A percentile compares a stretch with the other conserved stretches of the same genome.
Evolutionary conservation across 2,113 vertebrate species (phyloP).

Genomic region (Piaya cayana): DNA sequence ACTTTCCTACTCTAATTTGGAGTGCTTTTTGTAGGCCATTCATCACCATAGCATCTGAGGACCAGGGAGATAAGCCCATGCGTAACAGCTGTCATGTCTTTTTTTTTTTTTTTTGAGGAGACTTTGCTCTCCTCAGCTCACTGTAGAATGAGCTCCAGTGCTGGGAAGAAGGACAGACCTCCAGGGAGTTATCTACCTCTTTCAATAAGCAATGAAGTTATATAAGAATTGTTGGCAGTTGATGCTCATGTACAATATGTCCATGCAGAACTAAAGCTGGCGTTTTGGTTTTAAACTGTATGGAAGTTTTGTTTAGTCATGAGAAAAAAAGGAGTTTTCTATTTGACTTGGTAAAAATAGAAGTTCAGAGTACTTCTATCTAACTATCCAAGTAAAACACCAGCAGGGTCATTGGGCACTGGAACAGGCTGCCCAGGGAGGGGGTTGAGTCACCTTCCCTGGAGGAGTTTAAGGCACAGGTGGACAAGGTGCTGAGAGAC

Average conservation of each 20-base stretch:
- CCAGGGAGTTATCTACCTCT: not conserved
- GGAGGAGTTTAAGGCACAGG: too few species aligned
- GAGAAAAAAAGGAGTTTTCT: not conserved
- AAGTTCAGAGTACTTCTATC: not conserved
- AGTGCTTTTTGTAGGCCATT: not conserved
- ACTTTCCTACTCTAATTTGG: not conserved
- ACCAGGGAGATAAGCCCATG: not conserved
- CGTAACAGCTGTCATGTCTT: fast-evolving
- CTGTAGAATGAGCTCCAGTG: not conserved
- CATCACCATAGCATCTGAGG: not conserved
- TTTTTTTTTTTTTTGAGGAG: not conserved
- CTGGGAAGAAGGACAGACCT: not conserved
- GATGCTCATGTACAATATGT: not conserved
- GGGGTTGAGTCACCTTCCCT: too few species aligned
- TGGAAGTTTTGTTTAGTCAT: not conserved
- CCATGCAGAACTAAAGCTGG: not conserved
- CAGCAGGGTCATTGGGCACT: too few species aligned
- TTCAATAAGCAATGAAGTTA: not conserved
- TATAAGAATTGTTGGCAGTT: not conserved
- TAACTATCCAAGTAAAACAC: constrained; percentile 15
- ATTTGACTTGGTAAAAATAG: constrained; percentile 20
- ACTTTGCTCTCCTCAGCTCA: not conserved
- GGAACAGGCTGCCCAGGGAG: too few species aligned
- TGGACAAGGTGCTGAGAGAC: too few species aligned
- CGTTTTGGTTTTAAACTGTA: constrained; percentile 15